Base-by-base conservation (phyloP, 2,797 vertebrate genomes). In the Pseudochaenichthys georgianus region DNA sequence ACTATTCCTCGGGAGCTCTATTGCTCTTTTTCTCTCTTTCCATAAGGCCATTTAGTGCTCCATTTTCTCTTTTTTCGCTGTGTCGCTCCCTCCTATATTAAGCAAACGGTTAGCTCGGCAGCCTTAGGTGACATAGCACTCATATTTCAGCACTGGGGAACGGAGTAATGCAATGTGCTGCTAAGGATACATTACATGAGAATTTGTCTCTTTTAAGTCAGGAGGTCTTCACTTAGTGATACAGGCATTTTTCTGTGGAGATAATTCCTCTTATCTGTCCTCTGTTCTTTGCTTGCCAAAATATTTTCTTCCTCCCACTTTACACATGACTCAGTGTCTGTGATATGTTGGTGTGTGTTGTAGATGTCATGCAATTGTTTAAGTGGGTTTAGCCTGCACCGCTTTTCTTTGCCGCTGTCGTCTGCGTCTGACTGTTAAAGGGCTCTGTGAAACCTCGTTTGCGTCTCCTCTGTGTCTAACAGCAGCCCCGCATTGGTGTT, bases 41-140 rank as follows among this genome's bases (percentile, higher is more conserved):
- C 72, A 84, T 88, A 85, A 83, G 76, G 77, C 83, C 86, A 80
- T 93, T 90, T 92, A 87, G 78, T 77, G 74, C 86, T 87, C 73
- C 77, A 82, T 78, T 84, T 85, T 73, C 87, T 80, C 83, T 84
- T 70, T 84, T 88, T 85, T 89, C 82, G 72, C 90, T 73, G 84
- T 60, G 75, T 87, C 79, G 82, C 75, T 83, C 77, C 64, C 71
- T 86, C 83, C 88, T 88, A 87, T 91, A 90, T 92, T 92, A 90
- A 81, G 92, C 84, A 88, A 89, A 83, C 75, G 82, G 89, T 91
- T 92, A 92, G 90, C 89, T 89, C 89, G 84, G 89, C 88, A 88
- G 93, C 95, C 93, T 89, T 86, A 92, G 94, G 95, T 95, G 94
- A 95, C 93, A 94, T 77, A 73, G 82, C 86, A 75, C 87, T 95